Percentiles rank a stretch among this genome's conserved stretches.
Conservation (phyloP, 2,797 vertebrate species). For the Brachymystax lenok region DNA sequence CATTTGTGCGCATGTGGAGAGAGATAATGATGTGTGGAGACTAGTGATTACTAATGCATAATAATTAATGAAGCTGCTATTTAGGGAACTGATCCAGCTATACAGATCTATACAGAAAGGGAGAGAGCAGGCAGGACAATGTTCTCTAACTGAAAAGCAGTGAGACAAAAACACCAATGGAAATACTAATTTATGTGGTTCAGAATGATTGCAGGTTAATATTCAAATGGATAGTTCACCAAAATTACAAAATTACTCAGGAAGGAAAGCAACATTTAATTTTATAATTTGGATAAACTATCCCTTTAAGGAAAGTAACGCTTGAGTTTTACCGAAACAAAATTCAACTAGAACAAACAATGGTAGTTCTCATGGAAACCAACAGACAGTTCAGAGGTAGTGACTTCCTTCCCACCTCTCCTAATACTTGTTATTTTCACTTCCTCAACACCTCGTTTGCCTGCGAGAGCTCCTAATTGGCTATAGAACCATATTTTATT, state of each 20-base stretch:
- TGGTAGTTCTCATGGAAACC: neutral
- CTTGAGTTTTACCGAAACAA: neutral
- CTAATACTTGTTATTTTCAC: too few species aligned
- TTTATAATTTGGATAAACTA: constrained; percentile 30
- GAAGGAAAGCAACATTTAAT: neutral
- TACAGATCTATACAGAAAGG: constrained; percentile 1
- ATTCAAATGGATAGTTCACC: neutral
- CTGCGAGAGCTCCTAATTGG: too few species aligned
- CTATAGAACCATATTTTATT: too few species aligned
- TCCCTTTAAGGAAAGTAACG: neutral
- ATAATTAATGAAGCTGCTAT: constrained; percentile 73
- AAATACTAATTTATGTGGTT: neutral
- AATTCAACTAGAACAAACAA: neutral
- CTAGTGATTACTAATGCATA: constrained; percentile 66
- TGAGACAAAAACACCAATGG: constrained; percentile 51
- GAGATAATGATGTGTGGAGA: constrained; percentile 54
- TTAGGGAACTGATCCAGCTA: constrained; percentile 54
- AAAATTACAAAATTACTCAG: neutral
- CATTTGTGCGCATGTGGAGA: constrained; percentile 32
- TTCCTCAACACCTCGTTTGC: too few species aligned
- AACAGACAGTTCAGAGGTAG: neutral
- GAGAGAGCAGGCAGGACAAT: constrained; percentile 30
- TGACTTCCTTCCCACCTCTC: too few species aligned
- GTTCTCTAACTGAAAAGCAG: constrained; percentile 45
- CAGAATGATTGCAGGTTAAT: neutral